Evolutionary conservation across 2,888 invertebrate genomes (phyloP).

Genomic region (Ophraella communa): DNA sequence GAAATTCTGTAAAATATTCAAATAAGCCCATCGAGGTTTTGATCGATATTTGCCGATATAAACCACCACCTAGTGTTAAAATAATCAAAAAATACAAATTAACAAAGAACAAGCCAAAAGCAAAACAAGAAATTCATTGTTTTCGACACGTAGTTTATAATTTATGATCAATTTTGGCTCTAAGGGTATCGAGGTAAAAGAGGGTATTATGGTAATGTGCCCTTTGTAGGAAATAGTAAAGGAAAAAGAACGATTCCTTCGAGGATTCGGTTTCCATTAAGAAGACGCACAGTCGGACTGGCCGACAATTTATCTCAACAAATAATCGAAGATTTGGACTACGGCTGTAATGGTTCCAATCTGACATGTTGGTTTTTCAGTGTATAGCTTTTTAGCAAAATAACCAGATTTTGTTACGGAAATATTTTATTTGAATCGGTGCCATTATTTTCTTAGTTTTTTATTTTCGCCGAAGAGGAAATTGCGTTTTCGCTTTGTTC

Average conservation of each 20-base stretch:
- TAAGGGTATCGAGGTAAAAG: conserved; percentile 4
- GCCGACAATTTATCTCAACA: conserved; percentile 5
- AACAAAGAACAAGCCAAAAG: background rate
- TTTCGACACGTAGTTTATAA: conserved; percentile 13
- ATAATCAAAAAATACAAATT: background rate
- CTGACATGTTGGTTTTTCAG: background rate
- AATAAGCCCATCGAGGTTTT: background rate
- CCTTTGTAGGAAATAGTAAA: background rate
- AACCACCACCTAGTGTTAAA: background rate
- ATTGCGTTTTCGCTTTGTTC: no score
- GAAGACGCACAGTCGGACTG: background rate
- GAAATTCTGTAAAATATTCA: background rate
- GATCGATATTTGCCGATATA: background rate
- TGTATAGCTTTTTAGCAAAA: background rate
- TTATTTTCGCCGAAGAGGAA: background rate
- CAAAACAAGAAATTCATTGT: background rate
- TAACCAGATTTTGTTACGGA: background rate
- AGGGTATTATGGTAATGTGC: conserved; percentile 16
- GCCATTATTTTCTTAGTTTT: background rate
- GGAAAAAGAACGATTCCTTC: background rate
- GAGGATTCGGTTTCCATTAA: conserved; percentile 8
- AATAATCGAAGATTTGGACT: background rate
- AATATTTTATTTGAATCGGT: background rate
- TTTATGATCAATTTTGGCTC: conserved; percentile 9
- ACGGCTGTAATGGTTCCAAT: background rate